Evolutionary conservation across 2,797 vertebrate genomes (phyloP), one percentile per base, ranked within the genome.

Genomic region (Chrosomus eos): DNA sequence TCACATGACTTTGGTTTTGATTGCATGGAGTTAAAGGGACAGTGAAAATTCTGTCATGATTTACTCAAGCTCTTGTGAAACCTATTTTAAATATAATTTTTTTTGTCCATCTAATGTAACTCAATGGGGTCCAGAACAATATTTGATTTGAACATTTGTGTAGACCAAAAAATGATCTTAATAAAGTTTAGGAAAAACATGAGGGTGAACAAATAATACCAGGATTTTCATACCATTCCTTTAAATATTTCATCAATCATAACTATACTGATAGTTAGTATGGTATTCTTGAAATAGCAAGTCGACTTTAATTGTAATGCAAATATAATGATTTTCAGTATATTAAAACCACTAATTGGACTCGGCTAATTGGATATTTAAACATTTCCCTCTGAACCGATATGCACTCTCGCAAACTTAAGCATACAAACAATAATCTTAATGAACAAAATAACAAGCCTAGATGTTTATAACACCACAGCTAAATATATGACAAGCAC

Each of bases 291-390:
- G 28, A 48, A 79, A 67, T 16, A 10, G 19, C 43, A 72, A 45
- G 55, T 55, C 21, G 19, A 36, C 14, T 31, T 38, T 48, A 18
- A 64, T 13, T 48, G 26, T 21, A n/a, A 73, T 62, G 13, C 55
- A 48, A 62, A 33, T 31, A 8, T 48, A 28, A 21, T 53, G 0
- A 4, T 66, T 83, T 67, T 9, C 19, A 13, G n/a, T 51, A 18
- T 14, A 68, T 68, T 28, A 9, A 75, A 83, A 21, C 62, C 40
- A 45, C 82, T 55, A 83, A 75, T 18, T 66, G 19, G 38, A 73
- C 19, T 72, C 6, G 48, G 48, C 45, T 74, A 74, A 74, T 31
- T 74, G 28, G 28, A 53, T 68, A 68, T 66, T 67, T 36, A 67
- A 51, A 58, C 21, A 28, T 33, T 43, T 45, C 2, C 40, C 13